These are phyloP conservation scores for Tachina lurida DNA, from an alignment of 2,888 invertebrate genomes.

Conservation along the genomic window DNA sequence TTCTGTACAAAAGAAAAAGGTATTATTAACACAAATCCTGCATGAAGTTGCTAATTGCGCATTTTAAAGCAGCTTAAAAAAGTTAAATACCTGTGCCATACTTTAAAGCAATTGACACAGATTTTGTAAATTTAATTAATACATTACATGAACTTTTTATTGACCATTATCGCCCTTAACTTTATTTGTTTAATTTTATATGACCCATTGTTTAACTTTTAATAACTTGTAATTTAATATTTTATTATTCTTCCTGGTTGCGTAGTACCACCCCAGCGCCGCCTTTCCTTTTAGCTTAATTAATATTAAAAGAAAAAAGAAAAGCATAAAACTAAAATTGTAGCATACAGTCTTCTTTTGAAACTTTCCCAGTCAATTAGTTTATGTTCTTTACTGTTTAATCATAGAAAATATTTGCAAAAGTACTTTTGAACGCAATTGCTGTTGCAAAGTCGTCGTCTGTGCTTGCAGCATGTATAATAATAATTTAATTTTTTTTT, in stretches of 20 bases:
- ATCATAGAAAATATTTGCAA: slow-evolving; percentile 66
- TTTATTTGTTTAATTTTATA: background rate
- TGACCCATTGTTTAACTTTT: slow-evolving; percentile 33
- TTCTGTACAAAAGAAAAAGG: background rate
- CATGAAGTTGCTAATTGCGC: too few relatives aligned
- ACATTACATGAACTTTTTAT: background rate
- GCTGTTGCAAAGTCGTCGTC: slow-evolving; percentile 4
- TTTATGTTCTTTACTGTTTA: slow-evolving; percentile 67
- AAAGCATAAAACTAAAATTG: slow-evolving; percentile 9
- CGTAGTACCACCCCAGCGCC: background rate
- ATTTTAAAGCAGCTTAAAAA: too few relatives aligned
- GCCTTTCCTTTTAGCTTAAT: slow-evolving; percentile 52
- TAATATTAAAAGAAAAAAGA: slow-evolving; percentile 25
- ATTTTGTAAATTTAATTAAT: background rate
- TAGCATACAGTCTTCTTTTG: slow-evolving; percentile 32
- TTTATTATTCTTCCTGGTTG: slow-evolving; percentile 53
- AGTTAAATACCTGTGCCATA: too few relatives aligned
- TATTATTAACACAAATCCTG: too few relatives aligned
- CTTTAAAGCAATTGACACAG: too few relatives aligned
- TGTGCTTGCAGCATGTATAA: slow-evolving; percentile 18
- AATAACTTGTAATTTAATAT: slow-evolving; percentile 40
- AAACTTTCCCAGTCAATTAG: slow-evolving; percentile 70
- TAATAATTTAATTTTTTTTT: slow-evolving; percentile 40
- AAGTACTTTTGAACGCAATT: slow-evolving; percentile 12
- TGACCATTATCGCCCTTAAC: background rate